A percentile compares a stretch with the other conserved stretches of the same genome.
Evolutionary conservation across 2,113 vertebrate species (phyloP).

Genomic region (Carollia perspicillata): DNA sequence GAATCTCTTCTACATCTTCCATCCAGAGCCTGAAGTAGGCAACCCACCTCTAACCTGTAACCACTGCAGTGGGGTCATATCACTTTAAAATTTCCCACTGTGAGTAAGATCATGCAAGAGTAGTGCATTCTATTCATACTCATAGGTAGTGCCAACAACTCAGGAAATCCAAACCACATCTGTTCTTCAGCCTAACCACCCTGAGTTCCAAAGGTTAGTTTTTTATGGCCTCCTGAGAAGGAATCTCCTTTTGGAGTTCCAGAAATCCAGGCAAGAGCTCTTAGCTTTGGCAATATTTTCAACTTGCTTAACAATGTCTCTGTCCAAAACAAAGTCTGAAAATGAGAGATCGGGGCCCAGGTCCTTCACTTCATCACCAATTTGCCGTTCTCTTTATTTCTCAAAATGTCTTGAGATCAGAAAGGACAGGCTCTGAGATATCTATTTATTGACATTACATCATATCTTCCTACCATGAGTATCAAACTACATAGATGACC

Average conservation of each 20-base stretch:
- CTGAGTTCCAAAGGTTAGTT: background rate
- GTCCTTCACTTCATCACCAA: background rate
- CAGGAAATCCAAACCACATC: background rate
- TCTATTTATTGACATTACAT: background rate
- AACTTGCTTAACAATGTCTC: background rate
- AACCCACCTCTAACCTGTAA: background rate
- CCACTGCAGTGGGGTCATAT: fast-evolving
- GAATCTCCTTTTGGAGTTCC: background rate
- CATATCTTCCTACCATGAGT: background rate
- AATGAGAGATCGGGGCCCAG: background rate
- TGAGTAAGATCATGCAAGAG: fast-evolving
- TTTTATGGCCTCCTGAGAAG: background rate
- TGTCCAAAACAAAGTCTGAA: background rate
- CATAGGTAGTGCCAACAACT: background rate
- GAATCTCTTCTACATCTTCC: background rate
- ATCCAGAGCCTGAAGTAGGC: background rate
- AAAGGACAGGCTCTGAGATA: background rate
- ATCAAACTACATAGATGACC: background rate
- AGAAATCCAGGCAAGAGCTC: background rate
- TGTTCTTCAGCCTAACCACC: background rate
- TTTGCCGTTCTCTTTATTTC: background rate
- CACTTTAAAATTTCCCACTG: background rate
- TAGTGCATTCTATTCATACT: background rate
- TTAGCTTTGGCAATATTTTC: background rate
- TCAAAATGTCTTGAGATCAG: background rate